Conservation (phyloP, 2,113 vertebrate genomes). For the Strix uralensis region DNA sequence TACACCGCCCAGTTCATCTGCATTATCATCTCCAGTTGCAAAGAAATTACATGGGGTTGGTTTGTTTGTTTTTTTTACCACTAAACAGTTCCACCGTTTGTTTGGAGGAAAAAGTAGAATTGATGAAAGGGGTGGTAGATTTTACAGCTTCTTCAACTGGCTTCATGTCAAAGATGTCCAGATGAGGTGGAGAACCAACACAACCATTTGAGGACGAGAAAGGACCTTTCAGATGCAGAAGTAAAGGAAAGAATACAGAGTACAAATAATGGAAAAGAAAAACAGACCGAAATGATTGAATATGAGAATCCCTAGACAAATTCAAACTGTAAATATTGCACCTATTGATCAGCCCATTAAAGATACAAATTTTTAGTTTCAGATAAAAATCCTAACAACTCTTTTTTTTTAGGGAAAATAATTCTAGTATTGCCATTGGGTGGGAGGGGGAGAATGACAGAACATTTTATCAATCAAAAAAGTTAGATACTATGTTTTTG, state of each 20-base stretch:
- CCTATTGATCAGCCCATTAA: background rate
- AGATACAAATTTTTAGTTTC: background rate
- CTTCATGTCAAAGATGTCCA: constrained; percentile 78
- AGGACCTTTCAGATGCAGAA: constrained; percentile 64
- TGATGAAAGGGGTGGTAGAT: constrained; percentile 65
- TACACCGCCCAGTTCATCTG: background rate
- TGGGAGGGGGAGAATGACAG: background rate
- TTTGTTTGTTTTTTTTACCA: constrained; percentile 50
- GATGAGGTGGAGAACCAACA: constrained; percentile 73
- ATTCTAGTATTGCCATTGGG: background rate
- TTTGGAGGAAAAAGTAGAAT: constrained; percentile 70
- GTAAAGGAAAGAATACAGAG: constrained; percentile 59
- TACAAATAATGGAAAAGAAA: constrained; percentile 43
- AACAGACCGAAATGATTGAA: background rate
- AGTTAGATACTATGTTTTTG: background rate
- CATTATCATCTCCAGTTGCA: background rate
- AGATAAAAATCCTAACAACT: background rate
- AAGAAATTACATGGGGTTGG: background rate
- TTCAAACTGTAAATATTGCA: background rate
- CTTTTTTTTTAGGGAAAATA: background rate
- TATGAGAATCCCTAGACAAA: background rate
- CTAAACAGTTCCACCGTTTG: constrained; percentile 72
- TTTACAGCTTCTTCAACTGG: constrained; percentile 77
- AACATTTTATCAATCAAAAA: background rate
- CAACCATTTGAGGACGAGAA: constrained; percentile 75